Percentiles rank a stretch among this genome's conserved stretches.
Evolutionary conservation across 2,113 vertebrate genomes (phyloP).

Genomic region (Cinclus mexicanus): DNA sequence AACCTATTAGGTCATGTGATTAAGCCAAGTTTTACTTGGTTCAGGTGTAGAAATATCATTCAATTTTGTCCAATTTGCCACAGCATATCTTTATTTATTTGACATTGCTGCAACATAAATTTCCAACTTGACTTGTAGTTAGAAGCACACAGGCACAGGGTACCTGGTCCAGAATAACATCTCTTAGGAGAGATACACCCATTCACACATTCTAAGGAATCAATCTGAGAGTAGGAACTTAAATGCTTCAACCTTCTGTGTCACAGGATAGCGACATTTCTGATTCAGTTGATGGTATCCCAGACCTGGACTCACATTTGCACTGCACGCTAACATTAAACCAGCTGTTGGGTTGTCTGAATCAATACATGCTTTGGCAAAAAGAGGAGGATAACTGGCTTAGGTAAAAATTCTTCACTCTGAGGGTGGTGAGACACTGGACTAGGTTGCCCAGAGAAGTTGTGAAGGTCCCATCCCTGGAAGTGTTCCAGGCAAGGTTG

Average conservation of each 20-base stretch:
- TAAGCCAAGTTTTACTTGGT: not conserved
- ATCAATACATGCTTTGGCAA: not conserved
- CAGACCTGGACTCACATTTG: not conserved
- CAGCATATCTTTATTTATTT: not conserved
- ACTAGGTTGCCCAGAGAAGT: not conserved
- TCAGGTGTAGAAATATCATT: not conserved
- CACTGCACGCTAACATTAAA: not conserved
- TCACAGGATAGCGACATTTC: not conserved
- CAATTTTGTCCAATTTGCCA: not conserved
- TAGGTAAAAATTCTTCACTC: not conserved
- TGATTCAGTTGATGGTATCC: not conserved
- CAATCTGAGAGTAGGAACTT: not conserved
- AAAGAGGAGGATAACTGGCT: not conserved
- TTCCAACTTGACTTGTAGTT: not conserved
- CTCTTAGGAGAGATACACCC: not conserved
- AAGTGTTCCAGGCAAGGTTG: not conserved
- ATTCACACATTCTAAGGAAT: not conserved
- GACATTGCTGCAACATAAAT: not conserved
- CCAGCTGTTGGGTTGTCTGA: not conserved
- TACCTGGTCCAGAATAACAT: not conserved
- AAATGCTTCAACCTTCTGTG: not conserved
- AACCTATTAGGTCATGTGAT: not conserved
- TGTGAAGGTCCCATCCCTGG: not conserved
- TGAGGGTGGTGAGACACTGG: not conserved
- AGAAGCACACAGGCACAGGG: not conserved